A percentile compares a stretch with the other conserved stretches of the same genome.
Conservation (phyloP, 1,140 invertebrate genomes). For the Asbolus verrucosus region DNA sequence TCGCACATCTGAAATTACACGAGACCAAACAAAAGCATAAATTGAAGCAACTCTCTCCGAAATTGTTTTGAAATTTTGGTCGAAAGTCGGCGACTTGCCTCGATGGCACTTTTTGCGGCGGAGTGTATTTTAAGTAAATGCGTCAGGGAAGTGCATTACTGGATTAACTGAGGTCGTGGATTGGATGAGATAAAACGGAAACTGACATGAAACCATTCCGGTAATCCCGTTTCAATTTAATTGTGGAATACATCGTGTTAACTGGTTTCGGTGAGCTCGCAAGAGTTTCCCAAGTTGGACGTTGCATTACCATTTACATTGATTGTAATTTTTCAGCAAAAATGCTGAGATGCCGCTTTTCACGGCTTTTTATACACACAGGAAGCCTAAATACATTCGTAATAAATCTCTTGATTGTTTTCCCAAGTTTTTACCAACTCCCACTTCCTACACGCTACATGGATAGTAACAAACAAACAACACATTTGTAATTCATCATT, state of each 20-base stretch:
- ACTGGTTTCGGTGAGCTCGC: neutral
- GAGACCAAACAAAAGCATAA: conserved; percentile 39
- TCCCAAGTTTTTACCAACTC: conserved; percentile 22
- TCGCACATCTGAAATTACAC: conserved; percentile 23
- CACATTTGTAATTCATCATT: conserved; percentile 12
- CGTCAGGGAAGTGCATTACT: conserved; percentile 18
- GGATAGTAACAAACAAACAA: conserved; percentile 31
- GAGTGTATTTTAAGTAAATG: conserved; percentile 23
- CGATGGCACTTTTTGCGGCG: neutral
- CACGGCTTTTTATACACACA: conserved; percentile 15
- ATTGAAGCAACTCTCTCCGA: neutral
- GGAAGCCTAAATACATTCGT: conserved; percentile 28
- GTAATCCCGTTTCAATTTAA: conserved; percentile 15
- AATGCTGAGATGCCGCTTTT: conserved; percentile 19
- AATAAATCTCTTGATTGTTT: conserved; percentile 17
- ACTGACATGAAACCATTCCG: too few relatives aligned
- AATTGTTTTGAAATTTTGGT: conserved; percentile 4
- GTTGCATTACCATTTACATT: neutral
- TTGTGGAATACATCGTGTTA: conserved; percentile 36
- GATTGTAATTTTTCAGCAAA: conserved; percentile 25
- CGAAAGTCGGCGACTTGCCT: conserved; percentile 1
- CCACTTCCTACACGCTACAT: conserved; percentile 15
- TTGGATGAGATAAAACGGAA: conserved; percentile 15
- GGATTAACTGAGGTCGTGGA: conserved; percentile 18
- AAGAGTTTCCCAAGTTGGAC: neutral